Conservation (phyloP, 2,113 vertebrate species). For the Genyomyrus donnyi region DNA sequence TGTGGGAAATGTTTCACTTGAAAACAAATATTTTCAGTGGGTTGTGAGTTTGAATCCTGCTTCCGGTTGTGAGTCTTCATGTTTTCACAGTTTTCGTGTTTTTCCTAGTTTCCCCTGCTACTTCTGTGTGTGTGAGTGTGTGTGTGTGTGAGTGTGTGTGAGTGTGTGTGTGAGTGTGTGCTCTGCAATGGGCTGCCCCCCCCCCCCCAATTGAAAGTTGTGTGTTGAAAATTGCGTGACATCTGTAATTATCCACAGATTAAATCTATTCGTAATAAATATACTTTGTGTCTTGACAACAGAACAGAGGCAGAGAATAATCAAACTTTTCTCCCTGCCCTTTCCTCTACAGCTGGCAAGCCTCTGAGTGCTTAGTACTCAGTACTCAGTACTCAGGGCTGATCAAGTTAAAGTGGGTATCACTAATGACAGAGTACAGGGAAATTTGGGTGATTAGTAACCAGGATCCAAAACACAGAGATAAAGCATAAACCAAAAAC, state of each 20-base stretch:
- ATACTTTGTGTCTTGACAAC: background rate
- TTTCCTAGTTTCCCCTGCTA: background rate
- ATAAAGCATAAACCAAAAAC: background rate
- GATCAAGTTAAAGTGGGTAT: background rate
- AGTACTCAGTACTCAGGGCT: background rate
- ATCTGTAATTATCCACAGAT: background rate
- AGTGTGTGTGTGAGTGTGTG: too few relatives aligned
- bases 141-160: too few relatives aligned
- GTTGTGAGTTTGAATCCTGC: background rate
- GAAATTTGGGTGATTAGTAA: background rate
- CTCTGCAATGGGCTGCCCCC: background rate
- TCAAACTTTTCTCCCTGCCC: background rate
- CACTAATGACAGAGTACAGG: background rate
- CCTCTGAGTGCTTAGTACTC: background rate
- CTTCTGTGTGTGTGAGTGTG: background rate
- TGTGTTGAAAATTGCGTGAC: background rate
- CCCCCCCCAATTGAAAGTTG: background rate
- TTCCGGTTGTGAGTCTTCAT: background rate
- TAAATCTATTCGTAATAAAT: too few relatives aligned
- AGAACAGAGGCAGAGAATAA: background rate
- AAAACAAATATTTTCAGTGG: background rate
- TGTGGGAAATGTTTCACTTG: background rate
- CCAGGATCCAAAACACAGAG: background rate
- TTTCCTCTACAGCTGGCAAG: background rate
- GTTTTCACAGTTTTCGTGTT: background rate